phyloP scores from a whole-genome alignment of 1,140 invertebrate species.

The Saccostrea cuccullata region DNA sequence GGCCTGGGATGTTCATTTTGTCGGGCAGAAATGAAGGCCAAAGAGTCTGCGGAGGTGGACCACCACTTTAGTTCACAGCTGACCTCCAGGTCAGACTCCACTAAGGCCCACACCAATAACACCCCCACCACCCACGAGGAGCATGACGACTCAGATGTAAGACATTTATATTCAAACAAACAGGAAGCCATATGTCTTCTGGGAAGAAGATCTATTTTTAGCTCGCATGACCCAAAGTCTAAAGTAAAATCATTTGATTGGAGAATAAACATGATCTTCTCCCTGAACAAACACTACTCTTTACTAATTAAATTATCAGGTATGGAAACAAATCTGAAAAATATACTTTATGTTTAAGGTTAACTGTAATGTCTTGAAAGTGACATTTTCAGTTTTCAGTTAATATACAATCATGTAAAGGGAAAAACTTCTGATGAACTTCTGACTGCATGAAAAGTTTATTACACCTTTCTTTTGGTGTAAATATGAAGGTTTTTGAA shows the following conservation, averaged over 20 bases:
- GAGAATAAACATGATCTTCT: neutral
- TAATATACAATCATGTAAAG: too few relatives aligned
- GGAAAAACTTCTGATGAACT: too few relatives aligned
- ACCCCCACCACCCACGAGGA: constrained; percentile 24
- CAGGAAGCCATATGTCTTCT: neutral
- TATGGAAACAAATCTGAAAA: too few relatives aligned
- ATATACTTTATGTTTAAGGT: too few relatives aligned
- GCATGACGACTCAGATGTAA: constrained; percentile 47
- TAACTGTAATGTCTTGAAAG: too few relatives aligned
- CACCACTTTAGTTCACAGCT: constrained; percentile 80
- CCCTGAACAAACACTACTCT: too few relatives aligned
- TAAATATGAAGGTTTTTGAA: too few relatives aligned
- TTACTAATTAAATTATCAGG: too few relatives aligned
- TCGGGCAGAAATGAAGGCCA: constrained; percentile 98
- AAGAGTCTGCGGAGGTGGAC: constrained; percentile 93
- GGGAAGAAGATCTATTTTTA: neutral
- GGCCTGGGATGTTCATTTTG: constrained; percentile 99
- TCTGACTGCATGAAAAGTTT: too few relatives aligned
- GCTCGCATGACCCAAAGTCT: neutral
- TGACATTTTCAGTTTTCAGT: too few relatives aligned
- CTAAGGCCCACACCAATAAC: neutral
- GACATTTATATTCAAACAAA: neutral
- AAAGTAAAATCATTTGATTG: neutral
- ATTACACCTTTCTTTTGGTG: too few relatives aligned
- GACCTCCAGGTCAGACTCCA: constrained; percentile 46